phyloP scores from a whole-genome alignment of 2,797 vertebrate genomes.

The Sebastes elongatus region DNA sequence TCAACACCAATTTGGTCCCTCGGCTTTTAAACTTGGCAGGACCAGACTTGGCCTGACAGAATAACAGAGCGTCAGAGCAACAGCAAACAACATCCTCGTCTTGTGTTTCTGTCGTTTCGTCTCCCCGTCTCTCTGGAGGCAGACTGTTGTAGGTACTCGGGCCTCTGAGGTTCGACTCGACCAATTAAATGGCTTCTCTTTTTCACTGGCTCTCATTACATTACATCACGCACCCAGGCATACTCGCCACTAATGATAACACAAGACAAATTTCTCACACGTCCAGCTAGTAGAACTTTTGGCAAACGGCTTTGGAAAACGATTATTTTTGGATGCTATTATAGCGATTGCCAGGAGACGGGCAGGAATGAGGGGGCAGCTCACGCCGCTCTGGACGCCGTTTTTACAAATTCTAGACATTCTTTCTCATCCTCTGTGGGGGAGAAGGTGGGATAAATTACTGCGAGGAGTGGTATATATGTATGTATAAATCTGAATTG shows the following conservation, averaged over 20 bases:
- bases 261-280: slow-evolving; percentile 61
- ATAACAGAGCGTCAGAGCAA: slow-evolving; percentile 36
- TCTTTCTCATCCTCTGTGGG: slow-evolving; percentile 68
- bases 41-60: slow-evolving; percentile 40
- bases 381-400: slow-evolving; percentile 42
- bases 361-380: slow-evolving; percentile 62
- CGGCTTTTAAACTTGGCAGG: slow-evolving; percentile 52
- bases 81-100: slow-evolving; percentile 33
- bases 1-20: slow-evolving; percentile 60
- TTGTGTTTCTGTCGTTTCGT: slow-evolving; percentile 23
- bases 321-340: slow-evolving; percentile 78
- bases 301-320: slow-evolving; percentile 52
- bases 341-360: slow-evolving; percentile 65
- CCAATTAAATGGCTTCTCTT: slow-evolving; percentile 50
- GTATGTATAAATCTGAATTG: slow-evolving; percentile 57
- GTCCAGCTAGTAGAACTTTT: slow-evolving; percentile 50
- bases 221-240: slow-evolving; percentile 52
- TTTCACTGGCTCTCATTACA: slow-evolving; percentile 41
- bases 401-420: slow-evolving; percentile 71
- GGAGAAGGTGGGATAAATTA: slow-evolving; percentile 51
- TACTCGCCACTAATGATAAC: slow-evolving; percentile 49
- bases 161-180: slow-evolving; percentile 27
- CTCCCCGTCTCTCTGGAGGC: slow-evolving; percentile 28
- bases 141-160: slow-evolving; percentile 2
- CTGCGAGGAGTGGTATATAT: slow-evolving; percentile 25